Conservation (phyloP, 2,888 invertebrate genomes). For the Drosophila aldrichi region DNA sequence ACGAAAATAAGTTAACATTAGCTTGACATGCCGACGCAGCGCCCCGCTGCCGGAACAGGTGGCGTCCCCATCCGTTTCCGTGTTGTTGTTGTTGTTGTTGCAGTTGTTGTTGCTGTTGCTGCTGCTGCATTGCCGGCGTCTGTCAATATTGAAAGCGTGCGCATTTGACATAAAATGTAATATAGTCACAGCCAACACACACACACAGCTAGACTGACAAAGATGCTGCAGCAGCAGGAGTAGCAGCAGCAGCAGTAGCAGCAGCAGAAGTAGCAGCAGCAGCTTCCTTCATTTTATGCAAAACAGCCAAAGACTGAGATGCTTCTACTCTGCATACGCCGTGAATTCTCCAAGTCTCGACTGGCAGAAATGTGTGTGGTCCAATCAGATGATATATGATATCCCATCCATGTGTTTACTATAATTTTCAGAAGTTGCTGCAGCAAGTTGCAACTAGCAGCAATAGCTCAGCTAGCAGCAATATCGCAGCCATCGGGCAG, state of each 20-base stretch:
- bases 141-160: slow-evolving; percentile 81
- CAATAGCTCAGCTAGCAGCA: neutral
- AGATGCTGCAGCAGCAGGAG: slow-evolving; percentile 36
- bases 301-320: slow-evolving; percentile 40
- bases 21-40: slow-evolving; percentile 60
- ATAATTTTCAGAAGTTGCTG: too few species aligned
- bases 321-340: slow-evolving; percentile 7
- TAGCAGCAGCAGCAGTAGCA: slow-evolving; percentile 12
- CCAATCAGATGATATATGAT: slow-evolving; percentile 1
- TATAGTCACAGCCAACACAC: slow-evolving; percentile 63
- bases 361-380: neutral
- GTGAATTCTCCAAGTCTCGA: neutral
- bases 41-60: slow-evolving; percentile 53
- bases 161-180: slow-evolving; percentile 81
- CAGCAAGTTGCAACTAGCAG: neutral
- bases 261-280: slow-evolving; percentile 18
- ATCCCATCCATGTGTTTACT: slow-evolving; percentile 10
- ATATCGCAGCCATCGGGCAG: too few species aligned
- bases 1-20: slow-evolving; percentile 75
- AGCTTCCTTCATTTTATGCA: slow-evolving; percentile 50
- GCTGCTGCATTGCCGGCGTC: slow-evolving; percentile 42
- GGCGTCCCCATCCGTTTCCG: slow-evolving; percentile 44
- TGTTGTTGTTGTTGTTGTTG: slow-evolving; percentile 8
- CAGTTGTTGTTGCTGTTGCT: slow-evolving; percentile 10
- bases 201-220: slow-evolving; percentile 32